Conservation (phyloP, 2,113 vertebrate genomes). For the Rhombomys opimus region DNA sequence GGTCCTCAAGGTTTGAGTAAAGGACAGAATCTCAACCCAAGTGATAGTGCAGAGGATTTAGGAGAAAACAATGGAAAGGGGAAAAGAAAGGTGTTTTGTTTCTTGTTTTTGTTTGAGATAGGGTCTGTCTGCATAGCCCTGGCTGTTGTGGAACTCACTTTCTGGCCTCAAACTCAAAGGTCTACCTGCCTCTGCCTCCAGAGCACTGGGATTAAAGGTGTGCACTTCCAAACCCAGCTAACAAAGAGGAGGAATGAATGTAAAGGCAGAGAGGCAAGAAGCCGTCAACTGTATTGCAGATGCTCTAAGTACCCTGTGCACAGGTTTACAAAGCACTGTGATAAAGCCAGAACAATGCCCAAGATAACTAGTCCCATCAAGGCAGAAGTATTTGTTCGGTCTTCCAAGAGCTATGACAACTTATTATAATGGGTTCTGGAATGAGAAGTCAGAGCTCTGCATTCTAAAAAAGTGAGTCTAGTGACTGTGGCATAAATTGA, state of each 20-base stretch:
- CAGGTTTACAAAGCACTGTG: not conserved
- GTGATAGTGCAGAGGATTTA: slow-evolving; percentile 41
- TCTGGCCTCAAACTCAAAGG: not conserved
- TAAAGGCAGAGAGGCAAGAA: not conserved
- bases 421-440: slow-evolving; percentile 1
- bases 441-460: slow-evolving; percentile 32
- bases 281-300: not conserved
- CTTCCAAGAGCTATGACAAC: slow-evolving; percentile 24
- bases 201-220: not conserved
- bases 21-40: not conserved
- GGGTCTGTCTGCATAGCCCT: not conserved
- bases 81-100: not conserved
- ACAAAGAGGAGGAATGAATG: not conserved
- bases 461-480: slow-evolving; percentile 46
- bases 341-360: not conserved
- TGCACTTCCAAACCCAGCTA: not conserved
- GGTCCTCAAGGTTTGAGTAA: not conserved
- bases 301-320: not conserved
- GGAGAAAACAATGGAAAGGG: not conserved
- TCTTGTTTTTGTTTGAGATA: not conserved
- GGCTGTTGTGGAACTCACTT: not conserved
- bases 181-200: not conserved
- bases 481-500: slow-evolving; percentile 31
- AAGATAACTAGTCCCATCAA: not conserved
- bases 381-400: not conserved